Conservation (phyloP, 1,140 invertebrate species). For the Tetragonula clypearis region DNA sequence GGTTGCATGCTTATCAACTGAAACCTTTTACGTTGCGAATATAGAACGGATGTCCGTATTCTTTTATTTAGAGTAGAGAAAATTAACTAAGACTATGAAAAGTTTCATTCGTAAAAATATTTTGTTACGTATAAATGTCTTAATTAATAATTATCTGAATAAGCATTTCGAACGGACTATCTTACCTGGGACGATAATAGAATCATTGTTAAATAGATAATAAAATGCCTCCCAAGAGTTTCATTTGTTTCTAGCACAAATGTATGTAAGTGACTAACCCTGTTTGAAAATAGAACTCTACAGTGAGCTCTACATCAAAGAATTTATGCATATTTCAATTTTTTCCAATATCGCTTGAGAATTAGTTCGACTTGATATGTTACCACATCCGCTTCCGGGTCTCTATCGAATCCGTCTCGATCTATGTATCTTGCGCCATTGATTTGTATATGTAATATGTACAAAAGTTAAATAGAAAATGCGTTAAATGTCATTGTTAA, state of each 20-base stretch:
- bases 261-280: not conserved
- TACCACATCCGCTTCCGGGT: constrained; percentile 41
- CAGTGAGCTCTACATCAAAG: constrained; percentile 20
- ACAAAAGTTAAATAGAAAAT: not conserved
- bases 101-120: not conserved
- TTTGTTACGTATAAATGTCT: not conserved
- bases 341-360: constrained; percentile 5
- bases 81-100: constrained; percentile 1
- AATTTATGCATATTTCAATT: constrained; percentile 30
- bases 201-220: not conserved
- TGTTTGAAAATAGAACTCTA: constrained; percentile 40
- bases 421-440: not conserved
- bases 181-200: too few species aligned
- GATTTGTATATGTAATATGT: not conserved
- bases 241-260: not conserved
- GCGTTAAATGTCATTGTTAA: not conserved
- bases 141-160: not conserved
- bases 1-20: constrained; percentile 25
- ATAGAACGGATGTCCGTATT: constrained; percentile 50
- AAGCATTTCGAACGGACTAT: not conserved
- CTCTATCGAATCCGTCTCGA: constrained; percentile 22
- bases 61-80: constrained; percentile 30
- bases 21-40: constrained; percentile 42
- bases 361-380: constrained; percentile 18
- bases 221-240: not conserved